phyloP scores from a whole-genome alignment of 2,888 invertebrate species.

The Chrysopilus asiliformis region DNA sequence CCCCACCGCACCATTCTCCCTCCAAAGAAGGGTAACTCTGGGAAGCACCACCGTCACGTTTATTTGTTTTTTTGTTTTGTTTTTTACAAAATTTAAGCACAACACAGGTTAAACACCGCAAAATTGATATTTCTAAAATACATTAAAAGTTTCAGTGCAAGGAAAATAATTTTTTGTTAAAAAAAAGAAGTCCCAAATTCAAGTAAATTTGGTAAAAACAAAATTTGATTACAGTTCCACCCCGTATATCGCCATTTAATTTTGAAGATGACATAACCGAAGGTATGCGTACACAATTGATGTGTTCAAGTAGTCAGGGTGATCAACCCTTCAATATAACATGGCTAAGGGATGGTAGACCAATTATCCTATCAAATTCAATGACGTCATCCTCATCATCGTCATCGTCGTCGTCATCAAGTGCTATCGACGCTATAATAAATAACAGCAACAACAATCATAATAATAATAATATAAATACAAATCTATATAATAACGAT shows the following conservation, averaged over 20 bases:
- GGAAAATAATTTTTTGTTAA: background rate
- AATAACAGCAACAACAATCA: background rate
- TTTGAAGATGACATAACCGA: slow-evolving; percentile 66
- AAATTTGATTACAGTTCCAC: slow-evolving; percentile 47
- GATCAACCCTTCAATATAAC: slow-evolving; percentile 43
- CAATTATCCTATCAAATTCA: slow-evolving; percentile 34
- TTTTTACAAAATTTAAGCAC: too few species aligned
- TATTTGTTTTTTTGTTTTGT: too few species aligned
- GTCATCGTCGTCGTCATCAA: too few species aligned
- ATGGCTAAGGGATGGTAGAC: slow-evolving; percentile 38
- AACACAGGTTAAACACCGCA: too few species aligned
- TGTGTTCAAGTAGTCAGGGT: slow-evolving; percentile 44
- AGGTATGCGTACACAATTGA: slow-evolving; percentile 63
- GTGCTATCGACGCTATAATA: too few species aligned
- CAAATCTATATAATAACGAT: too few species aligned
- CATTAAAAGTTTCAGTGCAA: too few species aligned
- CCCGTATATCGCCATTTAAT: slow-evolving; percentile 68
- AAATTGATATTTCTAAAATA: too few species aligned
- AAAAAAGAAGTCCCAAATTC: background rate
- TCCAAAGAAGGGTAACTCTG: too few species aligned
- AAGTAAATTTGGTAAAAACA: slow-evolving; percentile 1
- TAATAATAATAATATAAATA: too few species aligned
- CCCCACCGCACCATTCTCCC: too few species aligned
- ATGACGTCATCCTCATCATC: slow-evolving; percentile 12
- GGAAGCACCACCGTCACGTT: too few species aligned